Evolutionary conservation across 2,797 vertebrate species (phyloP).

Genomic region (Buceros bicornis): DNA sequence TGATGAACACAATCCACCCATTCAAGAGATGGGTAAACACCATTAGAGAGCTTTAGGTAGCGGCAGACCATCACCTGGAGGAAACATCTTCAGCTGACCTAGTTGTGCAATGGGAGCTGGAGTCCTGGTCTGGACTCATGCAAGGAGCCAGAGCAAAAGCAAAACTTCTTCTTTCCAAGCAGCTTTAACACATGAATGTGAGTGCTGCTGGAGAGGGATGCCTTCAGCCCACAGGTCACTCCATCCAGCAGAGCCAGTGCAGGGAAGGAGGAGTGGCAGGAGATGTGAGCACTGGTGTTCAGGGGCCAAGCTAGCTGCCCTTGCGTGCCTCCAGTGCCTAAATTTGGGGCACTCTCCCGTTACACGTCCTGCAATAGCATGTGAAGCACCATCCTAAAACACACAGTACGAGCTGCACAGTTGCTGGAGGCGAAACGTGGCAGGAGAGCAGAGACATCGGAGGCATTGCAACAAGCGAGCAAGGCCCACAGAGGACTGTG

Average conservation of each 20-base stretch:
- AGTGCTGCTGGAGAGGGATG: not conserved
- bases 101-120: not conserved
- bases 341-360: not conserved
- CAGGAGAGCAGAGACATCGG: not conserved
- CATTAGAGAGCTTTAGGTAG: not conserved
- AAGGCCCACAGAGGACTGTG: accelerated
- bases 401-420: accelerated
- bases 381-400: not conserved
- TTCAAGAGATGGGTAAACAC: not conserved
- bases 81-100: not conserved
- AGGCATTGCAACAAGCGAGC: accelerated
- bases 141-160: not conserved
- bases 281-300: accelerated
- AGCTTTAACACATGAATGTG: accelerated
- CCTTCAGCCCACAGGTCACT: not conserved
- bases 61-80: not conserved
- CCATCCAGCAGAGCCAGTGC: accelerated
- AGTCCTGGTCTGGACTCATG: not conserved
- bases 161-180: not conserved
- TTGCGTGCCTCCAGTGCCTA: accelerated
- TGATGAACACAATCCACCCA: not conserved
- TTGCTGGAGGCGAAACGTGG: not conserved
- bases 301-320: not conserved
- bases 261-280: not conserved
- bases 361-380: not conserved